Conservation (phyloP, 2,113 vertebrate genomes). For the Regulus satrapa region DNA sequence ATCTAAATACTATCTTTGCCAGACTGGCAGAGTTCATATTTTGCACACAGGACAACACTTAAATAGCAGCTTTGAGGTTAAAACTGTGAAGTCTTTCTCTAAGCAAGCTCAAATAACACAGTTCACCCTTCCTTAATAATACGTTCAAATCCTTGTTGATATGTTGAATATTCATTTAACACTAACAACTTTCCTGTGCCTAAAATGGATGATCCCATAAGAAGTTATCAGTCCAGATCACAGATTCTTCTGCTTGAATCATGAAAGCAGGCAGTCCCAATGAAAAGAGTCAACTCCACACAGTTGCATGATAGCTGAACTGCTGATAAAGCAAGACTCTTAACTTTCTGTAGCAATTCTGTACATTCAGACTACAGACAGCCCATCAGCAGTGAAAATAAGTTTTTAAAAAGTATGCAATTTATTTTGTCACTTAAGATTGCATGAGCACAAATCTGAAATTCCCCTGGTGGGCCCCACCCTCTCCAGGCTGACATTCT, state of each 20-base stretch:
- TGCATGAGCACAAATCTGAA: background rate
- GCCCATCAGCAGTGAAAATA: background rate
- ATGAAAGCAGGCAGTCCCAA: background rate
- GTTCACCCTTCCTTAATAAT: background rate
- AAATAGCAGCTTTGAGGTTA: background rate
- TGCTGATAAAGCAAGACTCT: background rate
- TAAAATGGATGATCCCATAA: background rate
- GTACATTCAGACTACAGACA: background rate
- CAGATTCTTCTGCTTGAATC: background rate
- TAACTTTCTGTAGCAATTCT: background rate
- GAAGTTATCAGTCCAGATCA: background rate
- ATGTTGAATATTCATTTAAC: background rate
- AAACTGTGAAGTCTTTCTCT: background rate
- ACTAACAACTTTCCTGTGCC: background rate
- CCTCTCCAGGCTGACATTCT: background rate
- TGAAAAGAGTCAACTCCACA: background rate
- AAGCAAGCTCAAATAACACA: background rate
- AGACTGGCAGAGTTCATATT: background rate
- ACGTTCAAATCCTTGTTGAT: background rate
- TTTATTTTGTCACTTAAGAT: background rate
- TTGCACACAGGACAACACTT: background rate
- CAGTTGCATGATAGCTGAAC: background rate
- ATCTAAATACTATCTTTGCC: background rate
- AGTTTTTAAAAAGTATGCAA: background rate
- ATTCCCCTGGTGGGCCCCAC: background rate